Evolutionary conservation across 2,797 vertebrate species (phyloP).

Genomic region (Hypotaenidia okinawae): DNA sequence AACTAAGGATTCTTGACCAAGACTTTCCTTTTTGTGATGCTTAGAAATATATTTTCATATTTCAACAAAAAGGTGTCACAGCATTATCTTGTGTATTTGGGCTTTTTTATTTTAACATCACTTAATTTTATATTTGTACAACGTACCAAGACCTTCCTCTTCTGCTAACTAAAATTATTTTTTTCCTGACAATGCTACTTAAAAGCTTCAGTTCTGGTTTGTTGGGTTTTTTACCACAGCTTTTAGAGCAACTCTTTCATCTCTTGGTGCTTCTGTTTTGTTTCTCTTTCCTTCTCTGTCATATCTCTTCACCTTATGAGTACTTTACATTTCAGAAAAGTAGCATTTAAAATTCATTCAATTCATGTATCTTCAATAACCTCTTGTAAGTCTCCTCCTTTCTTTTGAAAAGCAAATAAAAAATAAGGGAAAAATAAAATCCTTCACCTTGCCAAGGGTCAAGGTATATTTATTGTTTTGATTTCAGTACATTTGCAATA

Average conservation of each 20-base stretch:
- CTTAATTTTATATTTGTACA: not conserved
- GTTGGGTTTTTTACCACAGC: rapidly evolving
- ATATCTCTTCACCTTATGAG: not conserved
- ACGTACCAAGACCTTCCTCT: not conserved
- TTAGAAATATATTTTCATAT: not conserved
- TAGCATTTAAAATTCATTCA: not conserved
- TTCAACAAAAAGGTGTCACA: not conserved
- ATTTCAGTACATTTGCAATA: not conserved
- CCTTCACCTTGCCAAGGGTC: not conserved
- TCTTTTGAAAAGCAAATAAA: not conserved
- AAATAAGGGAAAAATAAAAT: not conserved
- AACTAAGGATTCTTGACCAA: not conserved
- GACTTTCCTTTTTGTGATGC: not conserved
- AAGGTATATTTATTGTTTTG: not conserved
- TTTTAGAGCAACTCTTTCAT: not conserved
- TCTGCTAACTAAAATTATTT: not conserved
- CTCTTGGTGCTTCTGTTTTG: not conserved
- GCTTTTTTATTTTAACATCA: not conserved
- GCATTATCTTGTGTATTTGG: rapidly evolving
- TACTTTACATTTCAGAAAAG: not conserved
- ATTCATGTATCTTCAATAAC: not conserved
- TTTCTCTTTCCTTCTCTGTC: not conserved
- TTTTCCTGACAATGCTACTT: not conserved
- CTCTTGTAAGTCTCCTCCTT: not conserved
- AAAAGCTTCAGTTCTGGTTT: not conserved